Percentiles rank a stretch among this genome's conserved stretches.
These are phyloP conservation scores for Chromobotia macracanthus DNA, from an alignment of 2,797 vertebrate species.

Conservation along the genomic window DNA sequence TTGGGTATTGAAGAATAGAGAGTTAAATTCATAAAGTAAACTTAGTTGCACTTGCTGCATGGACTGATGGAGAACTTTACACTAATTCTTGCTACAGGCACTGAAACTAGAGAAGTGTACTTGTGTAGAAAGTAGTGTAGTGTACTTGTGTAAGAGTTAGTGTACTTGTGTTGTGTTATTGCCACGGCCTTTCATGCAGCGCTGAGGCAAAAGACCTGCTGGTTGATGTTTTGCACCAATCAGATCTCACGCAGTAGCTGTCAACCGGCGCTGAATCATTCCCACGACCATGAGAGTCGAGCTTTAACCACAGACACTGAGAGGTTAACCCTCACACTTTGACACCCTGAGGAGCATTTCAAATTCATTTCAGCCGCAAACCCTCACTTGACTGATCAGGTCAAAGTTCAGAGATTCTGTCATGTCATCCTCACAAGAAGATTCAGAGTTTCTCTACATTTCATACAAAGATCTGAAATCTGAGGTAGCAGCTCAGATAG, in stretches of 20 bases:
- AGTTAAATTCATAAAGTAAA: neutral
- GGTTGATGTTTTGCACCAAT: conserved; percentile 37
- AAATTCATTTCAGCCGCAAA: conserved; percentile 61
- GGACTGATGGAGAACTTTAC: neutral
- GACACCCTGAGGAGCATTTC: conserved; percentile 70
- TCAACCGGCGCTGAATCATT: conserved; percentile 65
- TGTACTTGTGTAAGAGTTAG: neutral
- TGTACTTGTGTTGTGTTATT: conserved; percentile 15
- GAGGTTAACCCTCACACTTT: conserved; percentile 74
- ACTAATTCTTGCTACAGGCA: too few species aligned
- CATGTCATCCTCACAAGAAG: conserved; percentile 42
- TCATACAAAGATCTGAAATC: neutral
- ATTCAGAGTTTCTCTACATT: conserved; percentile 24
- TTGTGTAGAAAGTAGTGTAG: neutral
- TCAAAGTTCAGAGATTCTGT: conserved; percentile 69
- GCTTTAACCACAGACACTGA: conserved; percentile 71
- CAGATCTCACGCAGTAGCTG: conserved; percentile 56
- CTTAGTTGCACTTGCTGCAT: neutral
- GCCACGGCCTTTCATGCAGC: conserved; percentile 29
- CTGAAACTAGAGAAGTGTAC: conserved; percentile 3
- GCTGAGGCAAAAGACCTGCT: conserved; percentile 25
- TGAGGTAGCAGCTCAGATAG: neutral
- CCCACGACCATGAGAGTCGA: conserved; percentile 75
- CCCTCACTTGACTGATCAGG: conserved; percentile 56
- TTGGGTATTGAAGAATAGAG: neutral